Evolutionary conservation across 2,888 invertebrate genomes (phyloP).

Genomic region (Tachina grossa): DNA sequence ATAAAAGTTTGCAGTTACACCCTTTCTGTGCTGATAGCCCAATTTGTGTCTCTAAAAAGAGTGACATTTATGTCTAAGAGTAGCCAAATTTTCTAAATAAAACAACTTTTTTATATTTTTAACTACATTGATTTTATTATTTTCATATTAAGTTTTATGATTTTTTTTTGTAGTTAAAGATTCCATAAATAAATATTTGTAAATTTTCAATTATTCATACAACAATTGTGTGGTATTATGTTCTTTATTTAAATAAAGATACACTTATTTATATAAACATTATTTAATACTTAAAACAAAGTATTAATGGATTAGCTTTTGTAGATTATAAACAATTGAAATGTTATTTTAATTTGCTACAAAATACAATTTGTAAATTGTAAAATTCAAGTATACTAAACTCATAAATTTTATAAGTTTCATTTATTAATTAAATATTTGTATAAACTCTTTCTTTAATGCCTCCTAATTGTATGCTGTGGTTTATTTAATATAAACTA

Average conservation of each 20-base stretch:
- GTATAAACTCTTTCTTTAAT: neutral
- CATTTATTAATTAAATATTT: neutral
- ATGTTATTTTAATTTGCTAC: conserved; percentile 33
- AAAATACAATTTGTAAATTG: conserved; percentile 28
- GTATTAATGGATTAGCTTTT: conserved; percentile 4
- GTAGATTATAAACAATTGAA: conserved; percentile 50
- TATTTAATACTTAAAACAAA: conserved; percentile 18
- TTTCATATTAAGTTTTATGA: conserved; percentile 46
- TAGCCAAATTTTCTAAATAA: neutral
- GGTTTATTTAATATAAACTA: neutral
- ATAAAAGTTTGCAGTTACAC: too few species aligned
- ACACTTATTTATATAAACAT: conserved; percentile 14
- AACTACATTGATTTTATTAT: conserved; percentile 62
- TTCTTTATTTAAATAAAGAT: conserved; percentile 19
- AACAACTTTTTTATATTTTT: conserved; percentile 13
- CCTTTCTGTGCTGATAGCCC: too few species aligned
- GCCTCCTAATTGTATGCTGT: neutral
- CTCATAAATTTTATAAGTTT: conserved; percentile 48
- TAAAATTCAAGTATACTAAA: conserved; percentile 43
- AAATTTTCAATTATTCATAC: conserved; percentile 7
- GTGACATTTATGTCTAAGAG: too few species aligned
- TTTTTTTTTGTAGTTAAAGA: conserved; percentile 54
- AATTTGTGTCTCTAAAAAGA: too few species aligned
- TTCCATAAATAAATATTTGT: conserved; percentile 20
- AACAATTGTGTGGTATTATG: conserved; percentile 25